A percentile compares a stretch with the other conserved stretches of the same genome.
Conservation (phyloP, 2,113 vertebrate genomes). For the Mola mola region DNA sequence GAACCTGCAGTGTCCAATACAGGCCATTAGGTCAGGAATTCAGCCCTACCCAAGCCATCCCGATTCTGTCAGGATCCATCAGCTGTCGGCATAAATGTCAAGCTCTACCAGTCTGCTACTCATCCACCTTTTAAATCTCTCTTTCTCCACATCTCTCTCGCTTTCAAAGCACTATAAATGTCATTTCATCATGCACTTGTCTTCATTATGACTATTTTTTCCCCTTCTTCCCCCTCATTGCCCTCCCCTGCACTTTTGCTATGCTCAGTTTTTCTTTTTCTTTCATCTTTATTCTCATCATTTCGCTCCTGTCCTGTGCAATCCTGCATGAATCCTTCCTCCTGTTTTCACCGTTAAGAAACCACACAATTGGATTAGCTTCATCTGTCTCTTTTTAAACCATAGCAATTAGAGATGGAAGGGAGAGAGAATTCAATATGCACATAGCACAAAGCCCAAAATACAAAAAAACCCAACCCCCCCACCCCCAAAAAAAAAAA, state of each 20-base stretch:
- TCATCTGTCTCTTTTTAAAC: constrained; percentile 81
- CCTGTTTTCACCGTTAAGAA: constrained; percentile 73
- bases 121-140: constrained; percentile 51
- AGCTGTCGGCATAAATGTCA: constrained; percentile 75
- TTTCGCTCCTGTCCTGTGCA: constrained; percentile 55
- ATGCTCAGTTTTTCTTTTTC: constrained; percentile 59
- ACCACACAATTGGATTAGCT: constrained; percentile 82
- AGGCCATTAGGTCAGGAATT: constrained; percentile 54
- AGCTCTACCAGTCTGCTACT: constrained; percentile 58
- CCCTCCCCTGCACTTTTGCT: constrained; percentile 61
- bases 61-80: constrained; percentile 66
- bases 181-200: constrained; percentile 81
- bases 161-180: constrained; percentile 76
- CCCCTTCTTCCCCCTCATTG: constrained; percentile 43
- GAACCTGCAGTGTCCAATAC: constrained; percentile 32
- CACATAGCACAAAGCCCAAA: constrained; percentile 57
- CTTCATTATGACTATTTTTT: constrained; percentile 73
- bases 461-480: constrained; percentile 38
- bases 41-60: constrained; percentile 28
- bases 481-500: constrained; percentile 13
- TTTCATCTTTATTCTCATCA: constrained; percentile 72
- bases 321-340: constrained; percentile 66
- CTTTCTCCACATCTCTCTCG: constrained; percentile 65
- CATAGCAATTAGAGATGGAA: constrained; percentile 77
- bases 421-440: constrained; percentile 63